Conservation (phyloP, 2,888 invertebrate genomes). For the Tachina grossa region DNA sequence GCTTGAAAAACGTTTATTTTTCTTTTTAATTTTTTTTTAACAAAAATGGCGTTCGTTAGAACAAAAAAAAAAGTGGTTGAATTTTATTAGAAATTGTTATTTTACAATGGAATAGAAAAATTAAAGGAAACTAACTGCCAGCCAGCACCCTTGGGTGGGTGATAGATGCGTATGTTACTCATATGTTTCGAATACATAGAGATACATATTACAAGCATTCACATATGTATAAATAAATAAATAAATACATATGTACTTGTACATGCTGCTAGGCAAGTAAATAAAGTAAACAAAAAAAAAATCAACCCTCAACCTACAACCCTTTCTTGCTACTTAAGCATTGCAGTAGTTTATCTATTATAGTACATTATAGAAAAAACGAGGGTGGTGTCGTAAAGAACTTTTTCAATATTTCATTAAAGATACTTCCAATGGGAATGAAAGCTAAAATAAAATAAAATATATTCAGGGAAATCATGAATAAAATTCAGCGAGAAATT, state of each 20-base stretch:
- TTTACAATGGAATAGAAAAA: conserved; percentile 30
- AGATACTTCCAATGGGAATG: too few relatives aligned
- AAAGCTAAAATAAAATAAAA: too few relatives aligned
- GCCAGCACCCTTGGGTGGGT: conserved; percentile 58
- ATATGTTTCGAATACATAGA: conserved; percentile 28
- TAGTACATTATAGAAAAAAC: conserved; percentile 19
- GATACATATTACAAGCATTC: background rate
- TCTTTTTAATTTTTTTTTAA: background rate
- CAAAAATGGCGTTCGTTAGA: conserved; percentile 66
- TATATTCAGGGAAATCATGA: too few relatives aligned
- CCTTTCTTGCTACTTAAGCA: conserved; percentile 31
- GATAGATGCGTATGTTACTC: conserved; percentile 49
- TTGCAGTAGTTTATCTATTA: conserved; percentile 29
- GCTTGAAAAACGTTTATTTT: conserved; percentile 12
- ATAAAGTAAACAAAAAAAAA: conserved; percentile 2
- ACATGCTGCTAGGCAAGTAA: background rate
- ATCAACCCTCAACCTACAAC: conserved; percentile 49
- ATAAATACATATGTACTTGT: background rate
- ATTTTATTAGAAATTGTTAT: conserved; percentile 59
- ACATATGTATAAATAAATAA: background rate
- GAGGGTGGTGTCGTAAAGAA: conserved; percentile 44
- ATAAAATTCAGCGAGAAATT: too few relatives aligned
- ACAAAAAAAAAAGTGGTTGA: conserved; percentile 64
- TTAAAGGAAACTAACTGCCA: conserved; percentile 29
- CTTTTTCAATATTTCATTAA: too few relatives aligned